Base-by-base conservation (phyloP, 2,888 invertebrate species). In the Dorcus parallelipipedus region DNA sequence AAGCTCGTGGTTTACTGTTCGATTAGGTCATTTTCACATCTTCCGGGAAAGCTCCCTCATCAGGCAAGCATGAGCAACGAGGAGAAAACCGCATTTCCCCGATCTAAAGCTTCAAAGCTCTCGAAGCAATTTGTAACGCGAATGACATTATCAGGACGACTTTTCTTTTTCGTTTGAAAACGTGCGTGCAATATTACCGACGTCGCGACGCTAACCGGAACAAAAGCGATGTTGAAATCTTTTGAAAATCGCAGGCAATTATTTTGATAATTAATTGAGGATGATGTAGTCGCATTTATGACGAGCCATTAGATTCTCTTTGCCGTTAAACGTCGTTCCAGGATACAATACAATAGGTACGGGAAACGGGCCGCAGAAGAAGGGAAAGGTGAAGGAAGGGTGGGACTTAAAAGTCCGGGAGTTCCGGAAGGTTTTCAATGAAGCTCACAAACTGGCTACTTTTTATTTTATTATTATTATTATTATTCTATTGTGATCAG, bases 1-100 rank as follows among this genome's bases (percentile, higher is more conserved):
- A 9, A 56, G 41, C 51, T 49, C 55, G 52, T 14, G 14, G 14
- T 14, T 14, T 14, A 14, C 14, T 20, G 20, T 59, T 58, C 56
- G 57, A 58, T 62, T 64, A 58, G 67, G 65, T 65, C 64, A 60
- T 49, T 55, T 61, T 54, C 64, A 64, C 66, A 67, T 65, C 65
- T 67, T 68, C 62, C 53, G 55, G 66, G 62, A 58, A 67, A 67
- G 62, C 66, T 64, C 38, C 26, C n/a, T 43, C 40, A 59, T 23
- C 49, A 56, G 54, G 59, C n/a, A 41, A n/a, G 41, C 9, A 41
- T 3, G 41, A 41, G 5, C 14, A 1, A 14, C 14, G 10, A 41
- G 41, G 14, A 6, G n/a, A 14, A 10, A 14, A 9, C n/a, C 3
- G 41, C 41, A 10, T 41, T 41, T 41, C 41, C 26, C 26, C 26